Base-by-base conservation (phyloP, 2,113 vertebrate genomes). In the Tragelaphus strepsiceros region DNA sequence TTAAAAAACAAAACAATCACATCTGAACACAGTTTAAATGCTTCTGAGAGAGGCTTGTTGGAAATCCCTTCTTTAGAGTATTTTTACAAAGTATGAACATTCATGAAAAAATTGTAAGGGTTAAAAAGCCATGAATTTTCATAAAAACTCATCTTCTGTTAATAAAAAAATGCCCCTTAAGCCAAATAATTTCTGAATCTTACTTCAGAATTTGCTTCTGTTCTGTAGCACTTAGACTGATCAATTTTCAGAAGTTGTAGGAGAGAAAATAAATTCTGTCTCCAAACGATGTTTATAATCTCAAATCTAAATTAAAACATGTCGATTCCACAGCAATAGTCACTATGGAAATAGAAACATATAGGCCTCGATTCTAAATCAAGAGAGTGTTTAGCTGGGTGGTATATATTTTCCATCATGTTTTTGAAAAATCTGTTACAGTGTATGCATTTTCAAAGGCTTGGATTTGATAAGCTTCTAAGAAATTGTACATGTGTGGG, bases 311-410 rank as follows among this genome's bases (percentile, higher is more conserved):
- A 98, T 98, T 98, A 98, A 98, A 98, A 97, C 98, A 97, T 98
- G 98, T 97, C 98, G 98, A 98, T 98, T 97, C 98, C 97, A 97
- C 98, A 98, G 98, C 97, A 97, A 92, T 98, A 98, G 97, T 98
- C 98, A 98, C 98, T 98, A 98, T 98, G 98, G 98, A 98, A 98
- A 98, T 98, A 98, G 98, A 98, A 98, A 98, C 98, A 98, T 98
- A 98, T 98, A 98, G 98, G 98, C 97, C 98, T 98, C 93, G 67
- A 97, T 98, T 98, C 98, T 98, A 98, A 98, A 98, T 98, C 97
- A 88, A 97, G 98, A 97, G 94, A 78, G 97, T 98, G 98, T 98
- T 98, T 98, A 98, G 98, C 95, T 98, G 97, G 96, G 96, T 97
- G 98, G 98, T 98, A 98, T 98, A 97, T 98, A 98, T 98, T 98